phyloP scores from a whole-genome alignment of 92 coral and sea anemone species.

The Epizoanthus illoricatus region DNA sequence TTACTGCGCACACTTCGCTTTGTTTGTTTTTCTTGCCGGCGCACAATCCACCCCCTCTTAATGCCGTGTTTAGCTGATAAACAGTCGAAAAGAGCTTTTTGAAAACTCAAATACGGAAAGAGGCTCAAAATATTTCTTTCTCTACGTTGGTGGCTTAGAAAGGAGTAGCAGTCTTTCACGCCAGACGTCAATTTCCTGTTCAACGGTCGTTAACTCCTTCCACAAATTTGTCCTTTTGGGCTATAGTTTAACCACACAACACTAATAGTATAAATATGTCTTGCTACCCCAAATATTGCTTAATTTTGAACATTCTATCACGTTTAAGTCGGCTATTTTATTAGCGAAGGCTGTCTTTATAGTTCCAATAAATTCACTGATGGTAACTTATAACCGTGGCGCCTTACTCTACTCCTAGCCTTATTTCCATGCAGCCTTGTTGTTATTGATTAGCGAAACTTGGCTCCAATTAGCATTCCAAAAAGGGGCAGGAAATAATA shows the following conservation, averaged over 20 bases:
- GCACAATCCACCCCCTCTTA: background rate
- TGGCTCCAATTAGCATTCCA: no score
- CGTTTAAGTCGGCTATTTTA: background rate
- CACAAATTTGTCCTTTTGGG: background rate
- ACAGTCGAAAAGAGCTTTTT: constrained; percentile 9
- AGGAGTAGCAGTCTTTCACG: background rate
- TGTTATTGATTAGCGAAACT: no score
- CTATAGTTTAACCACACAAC: constrained; percentile 1
- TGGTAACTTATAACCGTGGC: background rate
- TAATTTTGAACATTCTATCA: constrained; percentile 6
- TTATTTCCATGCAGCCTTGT: no score
- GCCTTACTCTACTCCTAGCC: no score
- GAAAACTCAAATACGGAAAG: background rate
- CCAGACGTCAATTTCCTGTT: constrained; percentile 31
- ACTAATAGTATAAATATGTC: background rate
- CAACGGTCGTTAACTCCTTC: background rate
- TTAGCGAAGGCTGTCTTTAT: background rate
- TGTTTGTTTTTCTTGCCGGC: background rate
- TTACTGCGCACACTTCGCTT: background rate
- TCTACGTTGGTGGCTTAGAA: constrained; percentile 24
- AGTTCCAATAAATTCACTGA: background rate
- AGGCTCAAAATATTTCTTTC: background rate
- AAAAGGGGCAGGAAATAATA: no score
- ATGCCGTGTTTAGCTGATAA: constrained; percentile 1
- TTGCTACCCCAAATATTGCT: background rate